Evolutionary conservation across 2,888 invertebrate species (phyloP).

Genomic region (Serripes groenlandicus): DNA sequence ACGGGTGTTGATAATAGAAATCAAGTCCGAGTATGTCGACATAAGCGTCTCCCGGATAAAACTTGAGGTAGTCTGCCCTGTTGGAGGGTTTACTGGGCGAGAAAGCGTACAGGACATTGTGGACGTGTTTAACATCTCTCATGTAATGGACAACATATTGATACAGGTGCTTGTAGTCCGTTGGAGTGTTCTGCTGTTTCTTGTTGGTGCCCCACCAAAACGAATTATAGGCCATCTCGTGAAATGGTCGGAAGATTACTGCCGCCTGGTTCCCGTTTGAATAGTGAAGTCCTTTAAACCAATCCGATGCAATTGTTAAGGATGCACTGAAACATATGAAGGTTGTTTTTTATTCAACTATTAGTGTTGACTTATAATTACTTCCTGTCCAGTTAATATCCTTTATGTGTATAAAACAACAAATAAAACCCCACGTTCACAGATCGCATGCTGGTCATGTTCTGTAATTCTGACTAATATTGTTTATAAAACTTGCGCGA

Average conservation of each 20-base stretch:
- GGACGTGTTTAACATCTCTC: conserved; percentile 54
- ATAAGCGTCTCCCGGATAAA: conserved; percentile 60
- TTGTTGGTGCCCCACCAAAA: conserved; percentile 67
- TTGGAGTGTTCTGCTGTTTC: conserved; percentile 40
- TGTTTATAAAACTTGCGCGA: too few relatives aligned
- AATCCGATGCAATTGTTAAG: conserved; percentile 30
- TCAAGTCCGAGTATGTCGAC: conserved; percentile 62
- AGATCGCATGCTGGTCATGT: too few relatives aligned
- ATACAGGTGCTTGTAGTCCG: conserved; percentile 54
- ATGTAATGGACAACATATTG: conserved; percentile 53
- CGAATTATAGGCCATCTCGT: conserved; percentile 68
- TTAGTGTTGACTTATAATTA: too few relatives aligned
- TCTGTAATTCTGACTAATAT: too few relatives aligned
- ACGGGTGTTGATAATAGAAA: conserved; percentile 49
- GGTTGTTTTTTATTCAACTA: too few relatives aligned
- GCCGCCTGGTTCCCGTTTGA: conserved; percentile 49
- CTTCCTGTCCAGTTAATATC: too few relatives aligned
- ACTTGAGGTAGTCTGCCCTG: conserved; percentile 42
- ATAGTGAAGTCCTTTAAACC: conserved; percentile 44
- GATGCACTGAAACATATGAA: neutral
- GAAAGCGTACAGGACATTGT: conserved; percentile 61
- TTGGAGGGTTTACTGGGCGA: conserved; percentile 54
- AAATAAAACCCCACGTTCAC: too few relatives aligned
- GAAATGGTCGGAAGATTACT: conserved; percentile 61
- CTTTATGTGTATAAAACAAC: too few relatives aligned